Percentiles rank a stretch among this genome's conserved stretches.
These are phyloP conservation scores for Ophioninae sp. DNA, from an alignment of 2,888 invertebrate species.

Conservation along the genomic window DNA sequence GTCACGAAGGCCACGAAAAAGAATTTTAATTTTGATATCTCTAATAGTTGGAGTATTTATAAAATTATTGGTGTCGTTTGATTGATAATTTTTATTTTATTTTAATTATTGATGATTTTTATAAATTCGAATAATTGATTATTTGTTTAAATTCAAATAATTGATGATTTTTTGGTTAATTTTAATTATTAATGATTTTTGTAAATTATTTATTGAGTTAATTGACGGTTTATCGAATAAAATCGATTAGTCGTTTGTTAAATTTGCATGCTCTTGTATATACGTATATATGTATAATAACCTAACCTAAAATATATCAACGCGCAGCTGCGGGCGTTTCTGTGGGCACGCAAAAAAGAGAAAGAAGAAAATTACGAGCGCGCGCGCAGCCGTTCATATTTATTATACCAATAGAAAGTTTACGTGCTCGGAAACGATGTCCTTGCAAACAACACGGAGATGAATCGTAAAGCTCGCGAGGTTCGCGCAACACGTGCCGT, in stretches of 20 bases:
- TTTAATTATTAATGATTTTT: too few species aligned
- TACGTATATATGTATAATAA: background rate
- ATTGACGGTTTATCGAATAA: too few species aligned
- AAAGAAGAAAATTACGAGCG: conserved; percentile 41
- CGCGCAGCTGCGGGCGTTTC: too few species aligned
- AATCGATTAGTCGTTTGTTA: too few species aligned
- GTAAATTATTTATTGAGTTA: too few species aligned
- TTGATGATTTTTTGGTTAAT: too few species aligned
- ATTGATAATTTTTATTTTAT: too few species aligned
- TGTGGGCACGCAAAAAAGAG: background rate
- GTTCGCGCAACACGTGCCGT: background rate
- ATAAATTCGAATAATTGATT: too few species aligned
- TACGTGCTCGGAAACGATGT: conserved; percentile 50
- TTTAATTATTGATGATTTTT: too few species aligned
- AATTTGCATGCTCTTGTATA: background rate
- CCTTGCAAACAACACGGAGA: conserved; percentile 5
- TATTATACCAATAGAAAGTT: conserved; percentile 75
- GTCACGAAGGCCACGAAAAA: background rate
- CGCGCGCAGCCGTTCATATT: conserved; percentile 62
- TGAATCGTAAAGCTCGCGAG: conserved; percentile 12
- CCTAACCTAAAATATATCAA: background rate
- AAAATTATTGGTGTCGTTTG: background rate
- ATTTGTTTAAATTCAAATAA: too few species aligned
- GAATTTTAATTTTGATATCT: background rate
- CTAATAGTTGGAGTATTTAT: background rate